phyloP scores from a whole-genome alignment of 1,140 invertebrate genomes.

The Scaptomyza montana region DNA sequence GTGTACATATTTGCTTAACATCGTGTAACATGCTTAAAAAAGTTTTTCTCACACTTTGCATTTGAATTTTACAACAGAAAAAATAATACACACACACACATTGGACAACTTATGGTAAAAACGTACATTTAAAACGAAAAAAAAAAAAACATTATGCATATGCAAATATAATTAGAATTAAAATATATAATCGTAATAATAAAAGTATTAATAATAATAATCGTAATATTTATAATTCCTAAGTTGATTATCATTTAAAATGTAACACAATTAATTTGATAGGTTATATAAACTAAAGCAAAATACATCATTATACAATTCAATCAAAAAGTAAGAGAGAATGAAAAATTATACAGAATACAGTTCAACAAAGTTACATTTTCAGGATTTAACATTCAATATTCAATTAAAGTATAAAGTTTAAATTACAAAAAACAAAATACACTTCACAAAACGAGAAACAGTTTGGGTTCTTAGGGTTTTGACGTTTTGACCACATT shows the following conservation, averaged over 20 bases:
- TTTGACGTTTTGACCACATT: background rate
- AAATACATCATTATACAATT: constrained; percentile 36
- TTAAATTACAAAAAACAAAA: background rate
- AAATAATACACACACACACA: background rate
- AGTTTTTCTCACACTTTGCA: constrained; percentile 12
- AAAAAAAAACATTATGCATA: constrained; percentile 10
- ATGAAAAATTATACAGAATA: constrained; percentile 31
- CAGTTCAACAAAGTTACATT: background rate
- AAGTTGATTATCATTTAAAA: constrained; percentile 48
- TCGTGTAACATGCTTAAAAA: too few relatives aligned
- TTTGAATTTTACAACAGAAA: background rate
- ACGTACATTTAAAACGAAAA: background rate
- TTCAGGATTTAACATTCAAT: background rate
- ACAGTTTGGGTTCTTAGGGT: background rate
- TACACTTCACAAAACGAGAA: constrained; percentile 13
- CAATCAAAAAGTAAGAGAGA: constrained; percentile 27
- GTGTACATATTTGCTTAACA: background rate
- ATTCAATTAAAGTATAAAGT: background rate
- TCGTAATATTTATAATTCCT: constrained; percentile 25
- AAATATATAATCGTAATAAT: constrained; percentile 10
- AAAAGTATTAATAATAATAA: constrained; percentile 24
- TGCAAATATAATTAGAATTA: constrained; percentile 12
- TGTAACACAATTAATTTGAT: constrained; percentile 53
- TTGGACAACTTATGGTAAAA: constrained; percentile 3
- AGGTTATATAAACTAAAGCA: constrained; percentile 45